A percentile compares a stretch with the other conserved stretches of the same genome.
Evolutionary conservation across 2,888 invertebrate genomes (phyloP).

Genomic region (Molorchus minor): DNA sequence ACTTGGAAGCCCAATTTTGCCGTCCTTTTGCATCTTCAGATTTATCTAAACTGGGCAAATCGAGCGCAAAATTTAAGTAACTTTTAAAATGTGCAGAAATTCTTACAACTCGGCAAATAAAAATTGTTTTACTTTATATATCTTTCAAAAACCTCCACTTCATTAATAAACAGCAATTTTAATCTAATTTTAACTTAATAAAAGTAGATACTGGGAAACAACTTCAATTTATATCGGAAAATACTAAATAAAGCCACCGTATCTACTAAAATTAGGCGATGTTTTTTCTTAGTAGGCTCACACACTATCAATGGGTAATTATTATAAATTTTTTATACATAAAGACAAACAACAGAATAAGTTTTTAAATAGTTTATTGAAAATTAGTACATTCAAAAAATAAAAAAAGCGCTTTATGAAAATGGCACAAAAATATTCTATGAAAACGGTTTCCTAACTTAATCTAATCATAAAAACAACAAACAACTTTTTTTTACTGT

Average conservation of each 20-base stretch:
- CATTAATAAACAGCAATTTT: no score
- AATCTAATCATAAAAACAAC: no score
- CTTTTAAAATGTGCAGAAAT: neutral
- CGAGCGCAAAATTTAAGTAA: neutral
- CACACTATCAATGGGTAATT: no score
- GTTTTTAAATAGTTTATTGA: no score
- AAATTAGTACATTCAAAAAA: no score
- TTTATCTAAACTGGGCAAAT: no score
- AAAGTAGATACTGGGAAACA: neutral
- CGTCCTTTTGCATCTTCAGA: neutral
- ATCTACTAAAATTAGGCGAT: neutral
- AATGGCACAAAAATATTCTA: neutral
- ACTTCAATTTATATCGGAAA: slow-evolving; percentile 2
- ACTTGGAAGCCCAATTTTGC: slow-evolving; percentile 8
- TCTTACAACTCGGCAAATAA: neutral
- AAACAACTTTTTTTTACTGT: no score
- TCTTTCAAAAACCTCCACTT: no score
- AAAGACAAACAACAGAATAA: no score
- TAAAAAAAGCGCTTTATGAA: no score
- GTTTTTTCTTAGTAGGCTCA: no score
- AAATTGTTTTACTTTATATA: neutral
- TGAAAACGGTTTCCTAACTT: neutral
- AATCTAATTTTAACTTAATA: neutral
- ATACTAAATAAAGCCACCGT: neutral
- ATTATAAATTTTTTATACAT: no score